Conservation (phyloP, 2,113 vertebrate genomes). For the Tilapia sparmanii region DNA sequence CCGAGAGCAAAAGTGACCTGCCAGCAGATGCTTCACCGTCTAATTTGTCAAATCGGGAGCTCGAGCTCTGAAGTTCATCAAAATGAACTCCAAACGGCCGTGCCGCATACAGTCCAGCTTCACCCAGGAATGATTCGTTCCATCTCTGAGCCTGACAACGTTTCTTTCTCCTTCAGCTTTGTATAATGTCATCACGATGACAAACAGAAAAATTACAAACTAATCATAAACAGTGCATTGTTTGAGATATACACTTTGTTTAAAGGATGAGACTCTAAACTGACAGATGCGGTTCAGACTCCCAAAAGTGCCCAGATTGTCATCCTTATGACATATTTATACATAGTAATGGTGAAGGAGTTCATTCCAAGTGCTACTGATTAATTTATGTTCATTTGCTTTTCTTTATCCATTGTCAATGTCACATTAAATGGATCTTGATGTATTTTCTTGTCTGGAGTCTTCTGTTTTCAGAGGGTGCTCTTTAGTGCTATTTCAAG, state of each 20-base stretch:
- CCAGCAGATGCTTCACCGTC: slow-evolving; percentile 22
- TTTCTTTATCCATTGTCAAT: slow-evolving; percentile 50
- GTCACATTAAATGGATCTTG: slow-evolving; percentile 65
- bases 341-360: background rate
- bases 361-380: slow-evolving; percentile 22
- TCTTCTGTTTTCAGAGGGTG: slow-evolving; percentile 53
- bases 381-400: slow-evolving; percentile 25
- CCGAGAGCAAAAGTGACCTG: slow-evolving; percentile 63
- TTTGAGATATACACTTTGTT: background rate
- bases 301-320: background rate
- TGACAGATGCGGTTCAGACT: background rate
- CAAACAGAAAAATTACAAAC: background rate
- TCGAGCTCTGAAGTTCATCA: background rate
- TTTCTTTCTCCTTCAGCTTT: background rate
- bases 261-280: background rate
- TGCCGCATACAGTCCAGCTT: background rate
- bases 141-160: background rate
- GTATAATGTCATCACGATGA: background rate
- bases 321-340: slow-evolving; percentile 2
- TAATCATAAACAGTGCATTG: background rate
- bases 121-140: background rate
- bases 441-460: slow-evolving; percentile 58
- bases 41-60: slow-evolving; percentile 23
- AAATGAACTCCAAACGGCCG: background rate
- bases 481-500: slow-evolving; percentile 30